Evolutionary conservation across 2,888 invertebrate genomes (phyloP).

Genomic region (Cryptocheilus praepositus): DNA sequence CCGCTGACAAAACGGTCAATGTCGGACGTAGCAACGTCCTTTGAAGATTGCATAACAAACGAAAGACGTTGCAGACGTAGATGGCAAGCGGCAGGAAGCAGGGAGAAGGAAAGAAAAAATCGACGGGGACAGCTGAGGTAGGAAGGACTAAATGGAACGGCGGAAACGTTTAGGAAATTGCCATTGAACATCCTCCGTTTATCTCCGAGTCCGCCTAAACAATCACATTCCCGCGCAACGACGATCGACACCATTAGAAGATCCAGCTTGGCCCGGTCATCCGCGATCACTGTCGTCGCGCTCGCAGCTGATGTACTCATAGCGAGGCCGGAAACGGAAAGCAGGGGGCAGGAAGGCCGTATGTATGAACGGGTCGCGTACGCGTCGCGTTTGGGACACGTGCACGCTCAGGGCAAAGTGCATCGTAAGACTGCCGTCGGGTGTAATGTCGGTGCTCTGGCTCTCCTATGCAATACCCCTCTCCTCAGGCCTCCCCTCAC

Average conservation of each 20-base stretch:
- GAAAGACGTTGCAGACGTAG: conserved; percentile 1
- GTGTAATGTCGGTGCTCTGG: conserved; percentile 51
- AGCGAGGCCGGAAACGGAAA: no score
- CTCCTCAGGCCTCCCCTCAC: conserved; percentile 31
- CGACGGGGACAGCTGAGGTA: not conserved
- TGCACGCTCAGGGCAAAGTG: conserved; percentile 56
- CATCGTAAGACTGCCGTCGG: conserved; percentile 63
- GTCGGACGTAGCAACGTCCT: conserved; percentile 33
- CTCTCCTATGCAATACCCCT: conserved; percentile 54
- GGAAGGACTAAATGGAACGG: not conserved
- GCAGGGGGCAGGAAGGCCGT: not conserved
- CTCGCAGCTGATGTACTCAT: not conserved
- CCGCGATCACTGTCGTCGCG: no score
- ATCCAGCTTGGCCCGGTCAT: no score
- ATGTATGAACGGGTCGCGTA: not conserved
- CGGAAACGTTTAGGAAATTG: no score
- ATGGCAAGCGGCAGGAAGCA: not conserved
- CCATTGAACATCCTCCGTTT: no score
- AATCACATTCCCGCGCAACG: not conserved
- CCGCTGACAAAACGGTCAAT: not conserved
- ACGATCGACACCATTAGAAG: no score
- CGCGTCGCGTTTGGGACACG: conserved; percentile 35
- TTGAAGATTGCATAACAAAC: conserved; percentile 49
- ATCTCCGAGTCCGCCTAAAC: not conserved
- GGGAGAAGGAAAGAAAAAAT: conserved; percentile 14